phyloP scores from a whole-genome alignment of 2,797 vertebrate genomes.

The Mionectes olivaceus region DNA sequence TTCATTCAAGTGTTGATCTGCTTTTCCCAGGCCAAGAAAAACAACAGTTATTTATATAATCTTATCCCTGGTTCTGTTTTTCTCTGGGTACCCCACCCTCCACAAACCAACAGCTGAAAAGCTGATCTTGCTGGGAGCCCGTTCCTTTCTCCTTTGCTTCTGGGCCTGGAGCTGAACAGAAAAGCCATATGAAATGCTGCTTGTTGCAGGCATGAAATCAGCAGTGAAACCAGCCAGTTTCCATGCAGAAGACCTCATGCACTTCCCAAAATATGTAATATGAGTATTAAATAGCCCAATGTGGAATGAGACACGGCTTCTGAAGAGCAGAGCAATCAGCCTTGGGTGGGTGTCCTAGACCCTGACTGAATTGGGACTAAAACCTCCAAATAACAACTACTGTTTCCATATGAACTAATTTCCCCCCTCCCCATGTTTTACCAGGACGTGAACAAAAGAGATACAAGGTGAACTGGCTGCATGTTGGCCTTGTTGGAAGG shows the following conservation, averaged over 20 bases:
- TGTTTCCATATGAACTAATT: not conserved
- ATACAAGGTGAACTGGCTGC: not conserved
- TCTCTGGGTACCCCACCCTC: slow-evolving; percentile 76
- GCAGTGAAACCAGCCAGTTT: not conserved
- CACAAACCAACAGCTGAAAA: slow-evolving; percentile 70
- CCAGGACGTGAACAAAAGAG: not conserved
- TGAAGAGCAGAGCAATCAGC: not conserved
- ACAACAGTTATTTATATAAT: slow-evolving; percentile 84
- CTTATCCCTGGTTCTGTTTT: slow-evolving; percentile 82
- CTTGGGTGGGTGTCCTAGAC: not conserved
- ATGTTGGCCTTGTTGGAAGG: not conserved
- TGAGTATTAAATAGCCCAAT: not conserved
- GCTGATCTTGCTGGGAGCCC: slow-evolving; percentile 61
- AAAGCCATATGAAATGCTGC: slow-evolving; percentile 16
- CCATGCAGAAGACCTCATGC: not conserved
- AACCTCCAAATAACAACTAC: not conserved
- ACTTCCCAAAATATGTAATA: not conserved
- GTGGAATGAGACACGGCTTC: not conserved
- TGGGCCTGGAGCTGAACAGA: slow-evolving; percentile 1
- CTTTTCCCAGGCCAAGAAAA: slow-evolving; percentile 79
- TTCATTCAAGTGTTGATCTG: slow-evolving; percentile 83
- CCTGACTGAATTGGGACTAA: not conserved
- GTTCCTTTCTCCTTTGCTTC: slow-evolving; percentile 35
- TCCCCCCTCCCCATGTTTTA: fast-evolving
- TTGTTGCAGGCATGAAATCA: slow-evolving; percentile 16